Evolutionary conservation across 2,797 vertebrate species (phyloP).

Genomic region (Trematomus bernacchii): DNA sequence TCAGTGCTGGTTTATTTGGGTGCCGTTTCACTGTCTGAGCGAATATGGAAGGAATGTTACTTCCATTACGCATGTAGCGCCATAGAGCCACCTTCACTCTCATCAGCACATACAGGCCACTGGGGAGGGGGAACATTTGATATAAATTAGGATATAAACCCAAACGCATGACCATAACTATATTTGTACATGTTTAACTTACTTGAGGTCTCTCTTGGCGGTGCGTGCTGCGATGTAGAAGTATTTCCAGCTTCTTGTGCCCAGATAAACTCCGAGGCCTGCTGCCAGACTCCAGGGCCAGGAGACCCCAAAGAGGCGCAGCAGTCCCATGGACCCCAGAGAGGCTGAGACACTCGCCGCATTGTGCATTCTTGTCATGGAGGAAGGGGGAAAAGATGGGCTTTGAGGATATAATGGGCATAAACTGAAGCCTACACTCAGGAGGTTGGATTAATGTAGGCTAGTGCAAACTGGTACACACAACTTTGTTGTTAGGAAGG

Average conservation of each 20-base stretch:
- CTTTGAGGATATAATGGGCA: constrained; percentile 34
- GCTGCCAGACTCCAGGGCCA: constrained; percentile 92
- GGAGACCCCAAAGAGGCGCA: constrained; percentile 89
- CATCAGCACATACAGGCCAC: constrained; percentile 90
- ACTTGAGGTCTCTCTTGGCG: constrained; percentile 90
- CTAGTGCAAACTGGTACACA: constrained; percentile 20
- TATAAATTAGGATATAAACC: not conserved
- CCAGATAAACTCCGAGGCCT: constrained; percentile 88
- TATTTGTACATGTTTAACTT: constrained; percentile 66
- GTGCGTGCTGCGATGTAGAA: constrained; percentile 90
- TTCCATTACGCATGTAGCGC: constrained; percentile 80
- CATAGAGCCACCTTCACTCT: constrained; percentile 89
- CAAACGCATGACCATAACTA: not conserved
- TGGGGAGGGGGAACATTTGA: constrained; percentile 58
- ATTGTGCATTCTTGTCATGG: constrained; percentile 84
- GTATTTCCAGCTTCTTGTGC: constrained; percentile 90
- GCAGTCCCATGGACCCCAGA: constrained; percentile 89
- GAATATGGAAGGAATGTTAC: constrained; percentile 90
- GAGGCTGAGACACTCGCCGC: constrained; percentile 83
- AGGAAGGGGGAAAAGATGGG: constrained; percentile 35
- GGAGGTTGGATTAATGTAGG: constrained; percentile 6
- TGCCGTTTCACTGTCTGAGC: constrained; percentile 81
- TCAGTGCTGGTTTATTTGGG: constrained; percentile 88
- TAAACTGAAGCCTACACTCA: constrained; percentile 13
- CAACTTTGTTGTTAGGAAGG: not conserved